Evolutionary conservation across 2,888 invertebrate species (phyloP), one percentile per base, ranked within the genome.

Genomic region (Penaeus monodon): DNA sequence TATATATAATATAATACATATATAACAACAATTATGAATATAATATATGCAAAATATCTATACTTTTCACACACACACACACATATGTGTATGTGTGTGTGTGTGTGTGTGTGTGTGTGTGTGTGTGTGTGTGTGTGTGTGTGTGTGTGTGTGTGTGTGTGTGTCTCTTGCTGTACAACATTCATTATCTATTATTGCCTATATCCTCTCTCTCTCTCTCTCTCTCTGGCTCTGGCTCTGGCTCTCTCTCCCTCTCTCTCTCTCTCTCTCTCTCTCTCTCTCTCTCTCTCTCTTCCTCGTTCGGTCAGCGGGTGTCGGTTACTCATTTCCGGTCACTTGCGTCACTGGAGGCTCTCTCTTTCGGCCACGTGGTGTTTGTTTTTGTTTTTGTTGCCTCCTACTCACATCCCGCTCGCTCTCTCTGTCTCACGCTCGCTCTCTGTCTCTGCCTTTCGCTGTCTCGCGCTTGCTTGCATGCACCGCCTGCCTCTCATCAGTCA

Each of bases 251-350:
- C 17, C 57, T 57, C 57, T 57, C 57, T 57, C 57, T 57, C 57
- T 57, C 57, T 57, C 57, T 57, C 57, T 57, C 57, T 57, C 57
- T 57, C 57, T 57, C 57, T 57, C 57, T 57, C 57, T 57, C 68
- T 44, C 44, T 63, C 44, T 64, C 65, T 64, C 65, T 79, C 29
- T 79, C 79, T 64, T 33, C 38, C 76, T 20, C 57, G 29, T 78
- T 78, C n/a, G 29, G 44, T 78, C 78, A 78, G 57, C 24, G 78
- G 17, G 49, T 57, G 33, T 79, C 64, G 63, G 64, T 57, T n/a
- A 64, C 79, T 64, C 33, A 57, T 22, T 64, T 57, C 33, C 63
- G n/a, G 29, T 49, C 63, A 63, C 29, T 57, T 79, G 57, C 27
- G 24, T 57, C 49, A 77, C 44, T 24, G 79, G 33, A 64, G 33